Percentiles rank a stretch among this genome's conserved stretches.
Conservation (phyloP, 64 coral and sea anemone species). For the Orbicella faveolata region DNA sequence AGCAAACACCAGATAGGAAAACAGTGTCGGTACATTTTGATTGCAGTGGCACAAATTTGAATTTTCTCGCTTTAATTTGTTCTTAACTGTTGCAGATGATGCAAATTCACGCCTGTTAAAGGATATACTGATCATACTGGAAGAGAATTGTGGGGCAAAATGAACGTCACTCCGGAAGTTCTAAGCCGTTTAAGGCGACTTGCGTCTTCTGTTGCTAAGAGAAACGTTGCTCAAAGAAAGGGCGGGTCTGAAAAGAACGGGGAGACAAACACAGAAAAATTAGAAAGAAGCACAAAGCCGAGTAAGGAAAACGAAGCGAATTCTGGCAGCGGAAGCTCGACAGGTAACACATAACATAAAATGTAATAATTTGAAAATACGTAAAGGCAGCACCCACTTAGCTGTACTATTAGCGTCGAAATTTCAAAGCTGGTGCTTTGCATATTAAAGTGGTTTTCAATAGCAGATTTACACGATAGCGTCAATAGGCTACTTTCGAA, state of each 20-base stretch:
- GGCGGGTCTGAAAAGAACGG: neutral
- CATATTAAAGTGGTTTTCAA: too few species aligned
- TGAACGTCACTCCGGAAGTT: slow-evolving; percentile 15
- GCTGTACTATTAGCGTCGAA: too few species aligned
- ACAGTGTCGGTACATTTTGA: too few species aligned
- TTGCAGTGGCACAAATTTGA: too few species aligned
- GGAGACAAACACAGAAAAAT: neutral
- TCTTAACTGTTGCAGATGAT: neutral
- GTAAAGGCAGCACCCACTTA: neutral
- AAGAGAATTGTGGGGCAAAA: neutral
- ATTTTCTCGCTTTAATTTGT: neutral
- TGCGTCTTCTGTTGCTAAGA: neutral
- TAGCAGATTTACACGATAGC: too few species aligned
- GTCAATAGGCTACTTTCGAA: too few species aligned
- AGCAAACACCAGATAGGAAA: too few species aligned
- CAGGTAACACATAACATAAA: neutral
- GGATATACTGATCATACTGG: neutral
- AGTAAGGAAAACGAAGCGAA: neutral
- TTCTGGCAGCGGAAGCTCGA: neutral
- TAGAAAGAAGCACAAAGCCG: neutral
- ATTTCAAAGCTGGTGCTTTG: too few species aligned
- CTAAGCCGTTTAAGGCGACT: slow-evolving; percentile 37
- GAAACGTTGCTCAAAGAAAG: neutral
- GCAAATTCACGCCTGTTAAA: neutral
- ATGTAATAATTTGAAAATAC: neutral